phyloP scores from a whole-genome alignment of 1,140 invertebrate genomes.

The Coelopa frigida region DNA sequence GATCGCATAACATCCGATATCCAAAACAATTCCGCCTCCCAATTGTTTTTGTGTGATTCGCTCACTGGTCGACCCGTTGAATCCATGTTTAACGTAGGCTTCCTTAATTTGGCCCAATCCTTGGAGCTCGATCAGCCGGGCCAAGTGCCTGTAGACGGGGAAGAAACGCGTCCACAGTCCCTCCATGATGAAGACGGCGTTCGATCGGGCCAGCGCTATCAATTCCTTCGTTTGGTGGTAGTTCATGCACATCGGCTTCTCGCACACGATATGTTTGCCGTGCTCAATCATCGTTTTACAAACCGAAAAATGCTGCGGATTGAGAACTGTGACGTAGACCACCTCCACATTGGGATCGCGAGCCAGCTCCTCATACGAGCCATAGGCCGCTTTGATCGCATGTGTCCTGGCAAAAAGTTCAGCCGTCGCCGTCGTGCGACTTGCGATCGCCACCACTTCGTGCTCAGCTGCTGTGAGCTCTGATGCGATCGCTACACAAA shows the following conservation, averaged over 20 bases:
- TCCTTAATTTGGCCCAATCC: conserved; percentile 62
- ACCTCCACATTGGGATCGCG: conserved; percentile 65
- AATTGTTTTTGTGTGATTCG: conserved; percentile 52
- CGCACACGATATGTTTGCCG: conserved; percentile 74
- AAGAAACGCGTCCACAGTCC: conserved; percentile 73
- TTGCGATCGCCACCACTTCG: conserved; percentile 61
- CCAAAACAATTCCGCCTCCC: conserved; percentile 72
- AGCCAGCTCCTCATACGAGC: conserved; percentile 62
- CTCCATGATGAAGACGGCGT: conserved; percentile 69
- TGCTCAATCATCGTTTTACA: conserved; percentile 61
- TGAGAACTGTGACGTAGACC: conserved; percentile 69
- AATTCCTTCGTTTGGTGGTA: conserved; percentile 55
- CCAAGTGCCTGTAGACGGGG: conserved; percentile 60
- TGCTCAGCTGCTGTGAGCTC: conserved; percentile 55
- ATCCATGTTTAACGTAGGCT: conserved; percentile 59
- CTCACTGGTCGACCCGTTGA: conserved; percentile 51
- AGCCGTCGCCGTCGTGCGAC: conserved; percentile 57
- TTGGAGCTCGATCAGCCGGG: conserved; percentile 50
- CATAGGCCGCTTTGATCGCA: conserved; percentile 59
- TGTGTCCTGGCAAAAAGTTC: conserved; percentile 62
- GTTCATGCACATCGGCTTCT: conserved; percentile 71
- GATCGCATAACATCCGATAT: conserved; percentile 73
- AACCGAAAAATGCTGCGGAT: conserved; percentile 59
- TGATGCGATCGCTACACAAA: conserved; percentile 55
- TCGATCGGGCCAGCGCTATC: conserved; percentile 52